Evolutionary conservation across 2,797 vertebrate genomes (phyloP).

Genomic region (Enteromius radiatus): DNA sequence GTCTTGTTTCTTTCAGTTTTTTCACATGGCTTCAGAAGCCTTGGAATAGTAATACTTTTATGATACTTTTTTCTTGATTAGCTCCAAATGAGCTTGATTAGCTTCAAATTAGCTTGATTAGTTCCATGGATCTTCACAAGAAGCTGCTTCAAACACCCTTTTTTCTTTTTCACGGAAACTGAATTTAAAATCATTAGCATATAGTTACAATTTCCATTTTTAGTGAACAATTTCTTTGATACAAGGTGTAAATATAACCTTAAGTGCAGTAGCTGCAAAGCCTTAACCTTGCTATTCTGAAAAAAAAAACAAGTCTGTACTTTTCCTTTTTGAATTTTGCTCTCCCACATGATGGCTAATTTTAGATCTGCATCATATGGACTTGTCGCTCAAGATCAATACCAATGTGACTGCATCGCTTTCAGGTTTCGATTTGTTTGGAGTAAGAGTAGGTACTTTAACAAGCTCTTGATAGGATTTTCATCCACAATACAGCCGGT

Average conservation of each 20-base stretch:
- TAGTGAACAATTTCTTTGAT: neutral
- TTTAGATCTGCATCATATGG: constrained; percentile 36
- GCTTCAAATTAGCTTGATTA: constrained; percentile 3
- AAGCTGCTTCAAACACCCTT: neutral
- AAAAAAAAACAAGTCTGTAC: neutral
- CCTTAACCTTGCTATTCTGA: neutral
- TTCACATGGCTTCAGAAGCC: neutral
- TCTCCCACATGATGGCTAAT: constrained; percentile 35
- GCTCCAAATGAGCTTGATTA: neutral
- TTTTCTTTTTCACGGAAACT: neutral
- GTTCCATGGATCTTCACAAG: neutral
- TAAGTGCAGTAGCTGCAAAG: neutral
- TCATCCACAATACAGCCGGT: constrained; percentile 37
- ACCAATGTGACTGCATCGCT: constrained; percentile 42
- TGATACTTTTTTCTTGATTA: neutral
- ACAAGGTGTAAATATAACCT: neutral
- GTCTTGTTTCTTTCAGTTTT: neutral
- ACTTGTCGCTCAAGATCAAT: constrained; percentile 46
- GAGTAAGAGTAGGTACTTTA: constrained; percentile 44
- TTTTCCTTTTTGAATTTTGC: constrained; percentile 28
- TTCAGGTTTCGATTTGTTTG: constrained; percentile 52
- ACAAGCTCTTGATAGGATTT: constrained; percentile 50
- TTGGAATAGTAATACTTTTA: neutral
- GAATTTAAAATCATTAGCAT: neutral
- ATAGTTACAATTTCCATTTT: neutral